Conservation (phyloP, 2,888 invertebrate species). For the Syritta pipiens region DNA sequence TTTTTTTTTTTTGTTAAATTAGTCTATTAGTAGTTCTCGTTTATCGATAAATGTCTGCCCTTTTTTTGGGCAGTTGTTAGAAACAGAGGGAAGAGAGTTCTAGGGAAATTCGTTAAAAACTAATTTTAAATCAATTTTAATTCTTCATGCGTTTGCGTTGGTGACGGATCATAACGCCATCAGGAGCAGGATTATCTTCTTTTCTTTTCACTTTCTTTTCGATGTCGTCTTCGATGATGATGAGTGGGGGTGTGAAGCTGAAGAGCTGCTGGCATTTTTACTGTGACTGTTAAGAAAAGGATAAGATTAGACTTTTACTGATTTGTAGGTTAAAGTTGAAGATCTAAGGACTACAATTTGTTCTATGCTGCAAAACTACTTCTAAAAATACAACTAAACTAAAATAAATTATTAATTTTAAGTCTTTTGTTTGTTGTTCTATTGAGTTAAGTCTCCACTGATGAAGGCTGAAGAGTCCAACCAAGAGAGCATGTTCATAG, state of each 20-base stretch:
- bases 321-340: neutral
- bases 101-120: neutral
- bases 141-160: too few species aligned
- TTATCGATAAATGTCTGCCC: neutral
- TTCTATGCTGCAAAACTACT: conserved; percentile 23
- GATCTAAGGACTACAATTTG: conserved; percentile 9
- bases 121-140: neutral
- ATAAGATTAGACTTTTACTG: neutral
- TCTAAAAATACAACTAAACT: conserved; percentile 17
- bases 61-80: neutral
- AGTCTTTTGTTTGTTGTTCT: neutral
- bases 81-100: neutral
- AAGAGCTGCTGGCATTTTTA: conserved; percentile 40
- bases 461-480: conserved; percentile 51
- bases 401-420: conserved; percentile 10
- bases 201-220: conserved; percentile 22
- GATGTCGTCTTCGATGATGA: conserved; percentile 41
- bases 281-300: conserved; percentile 39
- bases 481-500: conserved; percentile 63
- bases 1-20: neutral
- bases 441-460: conserved; percentile 27
- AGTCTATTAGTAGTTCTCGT: conserved; percentile 4
- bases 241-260: conserved; percentile 42
- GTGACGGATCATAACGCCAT: too few species aligned
- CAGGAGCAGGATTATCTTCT: neutral